Evolutionary conservation across 1,140 invertebrate genomes (phyloP).

Genomic region (Drosophila novamexicana): DNA sequence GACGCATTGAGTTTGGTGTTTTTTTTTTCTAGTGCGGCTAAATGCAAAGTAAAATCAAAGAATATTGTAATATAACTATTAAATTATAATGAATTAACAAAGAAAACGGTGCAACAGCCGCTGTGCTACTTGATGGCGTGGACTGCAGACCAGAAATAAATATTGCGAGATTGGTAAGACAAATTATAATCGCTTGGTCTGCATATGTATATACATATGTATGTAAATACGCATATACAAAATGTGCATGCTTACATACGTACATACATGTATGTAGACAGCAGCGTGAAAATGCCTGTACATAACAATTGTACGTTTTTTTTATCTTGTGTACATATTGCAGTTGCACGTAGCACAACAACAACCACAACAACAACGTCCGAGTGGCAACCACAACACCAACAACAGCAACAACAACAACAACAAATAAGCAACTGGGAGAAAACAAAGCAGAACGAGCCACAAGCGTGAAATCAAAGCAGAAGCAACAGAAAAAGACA

Average conservation of each 20-base stretch:
- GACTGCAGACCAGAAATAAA: background rate
- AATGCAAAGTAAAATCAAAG: slow-evolving; percentile 31
- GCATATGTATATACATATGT: slow-evolving; percentile 25
- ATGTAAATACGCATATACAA: slow-evolving; percentile 9
- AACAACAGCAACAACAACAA: slow-evolving; percentile 19
- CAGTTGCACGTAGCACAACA: slow-evolving; percentile 35
- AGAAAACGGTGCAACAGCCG: background rate
- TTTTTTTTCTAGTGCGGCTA: slow-evolving; percentile 40
- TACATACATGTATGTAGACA: background rate
- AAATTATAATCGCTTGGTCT: slow-evolving; percentile 34
- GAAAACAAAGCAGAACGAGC: slow-evolving; percentile 42
- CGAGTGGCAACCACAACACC: slow-evolving; percentile 10
- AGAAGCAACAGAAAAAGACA: slow-evolving; percentile 14
- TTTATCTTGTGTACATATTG: slow-evolving; percentile 46
- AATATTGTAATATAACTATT: slow-evolving; percentile 37
- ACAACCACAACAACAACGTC: slow-evolving; percentile 9
- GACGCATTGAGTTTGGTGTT: slow-evolving; percentile 49
- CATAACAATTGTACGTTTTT: slow-evolving; percentile 24
- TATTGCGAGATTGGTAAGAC: slow-evolving; percentile 41
- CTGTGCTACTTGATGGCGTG: background rate
- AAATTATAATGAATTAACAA: slow-evolving; percentile 11
- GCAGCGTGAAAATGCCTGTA: background rate
- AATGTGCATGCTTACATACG: slow-evolving; percentile 5
- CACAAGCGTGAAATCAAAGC: slow-evolving; percentile 30
- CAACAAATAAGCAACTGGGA: slow-evolving; percentile 23